phyloP scores from a whole-genome alignment of 2,797 vertebrate species.

The Sebastes flavidus region DNA sequence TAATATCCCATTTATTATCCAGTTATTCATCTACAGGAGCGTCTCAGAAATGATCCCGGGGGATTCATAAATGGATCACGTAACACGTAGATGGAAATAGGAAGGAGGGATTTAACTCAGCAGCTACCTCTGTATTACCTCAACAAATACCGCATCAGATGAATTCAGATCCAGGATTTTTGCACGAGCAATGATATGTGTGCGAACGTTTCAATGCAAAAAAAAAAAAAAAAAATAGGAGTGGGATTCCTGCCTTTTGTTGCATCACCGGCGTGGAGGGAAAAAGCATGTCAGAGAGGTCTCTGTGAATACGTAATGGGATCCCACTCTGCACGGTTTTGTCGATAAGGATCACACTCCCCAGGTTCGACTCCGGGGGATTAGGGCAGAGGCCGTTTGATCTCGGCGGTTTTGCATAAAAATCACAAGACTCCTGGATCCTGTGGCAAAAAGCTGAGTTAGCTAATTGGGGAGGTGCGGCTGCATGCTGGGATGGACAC shows the following conservation, averaged over 20 bases:
- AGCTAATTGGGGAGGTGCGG: slow-evolving; percentile 64
- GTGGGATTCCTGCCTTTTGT: slow-evolving; percentile 45
- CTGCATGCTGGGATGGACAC: slow-evolving; percentile 43
- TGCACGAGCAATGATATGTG: neutral
- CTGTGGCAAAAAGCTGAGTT: slow-evolving; percentile 60
- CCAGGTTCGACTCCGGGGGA: slow-evolving; percentile 73
- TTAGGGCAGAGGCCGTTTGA: slow-evolving; percentile 75
- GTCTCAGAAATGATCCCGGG: slow-evolving; percentile 41
- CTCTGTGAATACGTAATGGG: slow-evolving; percentile 69
- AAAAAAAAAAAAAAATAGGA: neutral
- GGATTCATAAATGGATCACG: slow-evolving; percentile 61
- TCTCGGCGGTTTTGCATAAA: slow-evolving; percentile 74
- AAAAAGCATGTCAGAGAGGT: slow-evolving; percentile 64
- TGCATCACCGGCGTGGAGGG: slow-evolving; percentile 52
- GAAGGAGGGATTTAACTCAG: slow-evolving; percentile 48
- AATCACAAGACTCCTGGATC: slow-evolving; percentile 63
- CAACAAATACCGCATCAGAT: slow-evolving; percentile 33
- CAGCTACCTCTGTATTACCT: slow-evolving; percentile 11
- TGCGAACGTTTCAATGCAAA: slow-evolving; percentile 58
- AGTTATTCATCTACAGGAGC: slow-evolving; percentile 46
- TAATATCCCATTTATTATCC: slow-evolving; percentile 46
- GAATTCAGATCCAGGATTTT: slow-evolving; percentile 36
- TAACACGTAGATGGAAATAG: slow-evolving; percentile 38
- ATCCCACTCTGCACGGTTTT: slow-evolving; percentile 44
- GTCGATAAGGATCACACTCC: slow-evolving; percentile 79